Percentiles rank a stretch among this genome's conserved stretches.
Conservation (phyloP, 2,113 vertebrate species). For the Zingel zingel region DNA sequence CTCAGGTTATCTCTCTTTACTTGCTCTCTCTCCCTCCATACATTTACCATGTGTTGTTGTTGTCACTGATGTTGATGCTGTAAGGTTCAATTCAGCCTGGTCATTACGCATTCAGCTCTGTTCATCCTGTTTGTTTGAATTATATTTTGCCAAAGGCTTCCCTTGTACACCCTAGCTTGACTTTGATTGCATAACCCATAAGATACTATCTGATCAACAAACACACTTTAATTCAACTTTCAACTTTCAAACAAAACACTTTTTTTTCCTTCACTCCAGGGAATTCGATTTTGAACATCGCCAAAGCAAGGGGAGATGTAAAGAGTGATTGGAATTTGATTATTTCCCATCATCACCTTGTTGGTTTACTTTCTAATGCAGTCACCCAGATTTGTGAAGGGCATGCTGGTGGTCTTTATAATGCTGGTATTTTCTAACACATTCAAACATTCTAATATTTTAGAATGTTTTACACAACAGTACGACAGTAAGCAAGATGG, state of each 20-base stretch:
- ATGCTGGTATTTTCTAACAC: too few species aligned
- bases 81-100: slow-evolving; percentile 29
- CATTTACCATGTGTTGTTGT: slow-evolving; percentile 42
- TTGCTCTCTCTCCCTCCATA: neutral
- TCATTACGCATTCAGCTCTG: slow-evolving; percentile 54
- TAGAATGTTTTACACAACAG: neutral
- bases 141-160: slow-evolving; percentile 35
- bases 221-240: slow-evolving; percentile 31
- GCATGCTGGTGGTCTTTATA: neutral
- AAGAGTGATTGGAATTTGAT: slow-evolving; percentile 14
- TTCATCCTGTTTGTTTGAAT: slow-evolving; percentile 63
- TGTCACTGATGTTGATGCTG: slow-evolving; percentile 42
- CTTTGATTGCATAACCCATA: slow-evolving; percentile 44
- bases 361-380: neutral
- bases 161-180: neutral
- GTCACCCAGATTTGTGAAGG: slow-evolving; percentile 17
- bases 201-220: slow-evolving; percentile 40
- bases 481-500: neutral
- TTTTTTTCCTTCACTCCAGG: neutral
- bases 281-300: slow-evolving; percentile 14
- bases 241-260: slow-evolving; percentile 1
- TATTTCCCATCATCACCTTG: slow-evolving; percentile 7
- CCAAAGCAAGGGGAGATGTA: neutral
- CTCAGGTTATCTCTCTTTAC: neutral
- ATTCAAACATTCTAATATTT: too few species aligned